A percentile compares a stretch with the other conserved stretches of the same genome.
Conservation (phyloP, 2,113 vertebrate genomes). For the Protomyctophum bolini region DNA sequence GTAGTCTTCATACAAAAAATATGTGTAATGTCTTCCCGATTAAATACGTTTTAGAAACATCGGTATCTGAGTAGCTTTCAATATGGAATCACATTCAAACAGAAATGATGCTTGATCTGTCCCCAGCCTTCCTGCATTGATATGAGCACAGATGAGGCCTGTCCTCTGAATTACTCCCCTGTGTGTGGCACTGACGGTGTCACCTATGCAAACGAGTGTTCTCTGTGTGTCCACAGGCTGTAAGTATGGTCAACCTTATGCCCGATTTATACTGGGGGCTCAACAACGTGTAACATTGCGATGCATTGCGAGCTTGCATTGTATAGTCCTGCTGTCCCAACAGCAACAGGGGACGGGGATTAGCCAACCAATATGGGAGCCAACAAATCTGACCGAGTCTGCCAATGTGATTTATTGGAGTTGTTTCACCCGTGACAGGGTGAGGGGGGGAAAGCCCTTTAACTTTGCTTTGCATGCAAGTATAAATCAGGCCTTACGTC, state of each 20-base stretch:
- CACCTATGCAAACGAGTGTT: conserved; percentile 80
- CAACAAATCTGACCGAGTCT: no score
- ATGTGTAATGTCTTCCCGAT: not conserved
- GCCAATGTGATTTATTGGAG: no score
- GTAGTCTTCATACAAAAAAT: not conserved
- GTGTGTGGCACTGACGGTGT: conserved; percentile 77
- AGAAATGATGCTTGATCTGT: not conserved
- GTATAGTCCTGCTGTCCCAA: not conserved
- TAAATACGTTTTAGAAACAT: not conserved
- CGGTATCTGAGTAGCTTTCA: not conserved
- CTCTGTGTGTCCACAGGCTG: conserved; percentile 75
- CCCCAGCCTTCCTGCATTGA: conserved; percentile 63
- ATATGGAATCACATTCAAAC: not conserved
- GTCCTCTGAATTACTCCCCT: conserved; percentile 76
- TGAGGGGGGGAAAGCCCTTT: no score
- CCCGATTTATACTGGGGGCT: not conserved
- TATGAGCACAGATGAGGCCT: conserved; percentile 53
- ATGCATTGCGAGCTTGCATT: no score
- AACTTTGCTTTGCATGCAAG: no score
- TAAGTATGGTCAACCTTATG: conserved; percentile 39
- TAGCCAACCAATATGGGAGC: not conserved
- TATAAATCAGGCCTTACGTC: no score
- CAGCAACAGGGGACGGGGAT: not conserved
- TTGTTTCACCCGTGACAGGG: no score
- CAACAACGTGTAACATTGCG: not conserved